Evolutionary conservation across 2,888 invertebrate species (phyloP), one percentile per base, ranked within the genome.

Genomic region (Brachypalpus laphriformis): DNA sequence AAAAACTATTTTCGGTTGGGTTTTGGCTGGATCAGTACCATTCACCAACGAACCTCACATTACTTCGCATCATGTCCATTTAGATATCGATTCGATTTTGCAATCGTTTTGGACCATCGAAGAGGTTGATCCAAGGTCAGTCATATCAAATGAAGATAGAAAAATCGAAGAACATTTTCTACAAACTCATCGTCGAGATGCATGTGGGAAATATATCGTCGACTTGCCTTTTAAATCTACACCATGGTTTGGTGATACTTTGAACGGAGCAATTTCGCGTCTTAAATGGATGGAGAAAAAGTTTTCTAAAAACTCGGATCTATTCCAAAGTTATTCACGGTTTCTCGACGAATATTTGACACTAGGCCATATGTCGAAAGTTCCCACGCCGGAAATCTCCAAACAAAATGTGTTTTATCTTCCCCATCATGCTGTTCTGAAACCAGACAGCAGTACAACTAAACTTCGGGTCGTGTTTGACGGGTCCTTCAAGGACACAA

Each of bases 371-470:
- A 86, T 87, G 85, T 56, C 40, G 9, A 28, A 51, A 8, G 14
- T 86, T 20, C 31, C 63, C 0, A 6, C 57, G 5, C 6, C 63
- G 9, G 74, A 87, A 61, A 61, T 80, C 7, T 49, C 34, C 2
- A 42, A 49, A 45, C 45, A 20, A 9, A 81, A 82, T 9, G 65
- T 54, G 42, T 83, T 75, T 54, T 87, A 87, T 20, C 42, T 87
- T 9, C 72, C 87, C 11, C 86, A 88, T 57, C 87, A 87, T 63
- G 72, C 83, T 3, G 83, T 87, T 1, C 45, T 85, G 1, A 86
- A 82, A 54, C 57, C 78, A 6, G 76, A 74, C 9, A 87, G 86
- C 40, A 14, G 6, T 6, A 14, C 40, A 14, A 40, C 40, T 14
- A 14, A 40, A 40, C 14, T 40, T 5, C 14, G 5, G 0, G 14